Evolutionary conservation across 2,797 vertebrate species (phyloP), one percentile per base, ranked within the genome.

Genomic region (Hapalemur alaotrensis): DNA sequence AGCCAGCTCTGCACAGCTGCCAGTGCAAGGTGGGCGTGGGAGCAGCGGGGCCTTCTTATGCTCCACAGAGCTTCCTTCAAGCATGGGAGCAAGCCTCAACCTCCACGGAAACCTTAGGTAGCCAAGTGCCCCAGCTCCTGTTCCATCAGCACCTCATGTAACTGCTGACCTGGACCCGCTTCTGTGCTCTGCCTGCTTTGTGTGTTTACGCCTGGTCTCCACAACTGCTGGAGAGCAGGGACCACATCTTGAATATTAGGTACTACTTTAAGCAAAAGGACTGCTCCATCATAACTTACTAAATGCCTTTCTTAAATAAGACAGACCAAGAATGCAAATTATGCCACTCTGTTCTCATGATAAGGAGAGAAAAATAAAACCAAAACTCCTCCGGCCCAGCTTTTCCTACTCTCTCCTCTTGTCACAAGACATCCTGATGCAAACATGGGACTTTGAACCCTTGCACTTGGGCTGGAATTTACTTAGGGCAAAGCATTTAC

Each of bases 401-500:
- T 73, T 70, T 78, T 61, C 67, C 61, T 73, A 3, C 43, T 50
- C 25, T 72, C 38, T 70, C 32, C n/a, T 78, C 61, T 86, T 72
- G 59, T 70, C 13, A 4, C 30, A 50, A 69, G 69, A 79, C 2
- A 2, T 17, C 7, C 0, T 28, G 11, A 35, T 46, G 32, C 38
- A 63, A 54, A 63, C 41, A 14, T 20, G 2, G 10, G 57, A n/a
- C 15, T 52, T 50, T 83, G 59, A 35, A 67, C 75, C 46, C 63
- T 75, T 43, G 46, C 73, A 78, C 57, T 43, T 78, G 63, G 43
- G 8, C 52, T 83, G 57, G 75, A 81, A 57, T 85, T 85, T 75
- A 32, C 52, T 95, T 46, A 46, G 30, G 57, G 35, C 28, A 50
- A 85, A 57, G 5, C n/a, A 30, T 52, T 89, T 78, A 59, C 10